Evolutionary conservation across 2,888 invertebrate genomes (phyloP), one percentile per base, ranked within the genome.

Genomic region (Hyppa rectilinea): DNA sequence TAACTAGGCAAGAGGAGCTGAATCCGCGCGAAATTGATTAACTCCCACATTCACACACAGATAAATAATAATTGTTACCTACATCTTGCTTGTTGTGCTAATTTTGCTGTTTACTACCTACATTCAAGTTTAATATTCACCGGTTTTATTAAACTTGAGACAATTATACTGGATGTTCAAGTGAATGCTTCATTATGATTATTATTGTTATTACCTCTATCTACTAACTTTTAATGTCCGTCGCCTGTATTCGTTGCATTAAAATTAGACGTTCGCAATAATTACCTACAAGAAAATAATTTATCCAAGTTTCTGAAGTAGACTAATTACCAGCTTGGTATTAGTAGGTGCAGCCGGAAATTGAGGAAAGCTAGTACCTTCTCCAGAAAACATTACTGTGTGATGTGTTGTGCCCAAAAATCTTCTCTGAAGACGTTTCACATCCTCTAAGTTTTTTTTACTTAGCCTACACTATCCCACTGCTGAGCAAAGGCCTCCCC

Each of bases 11-110:
- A 61, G 38, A 69, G 68, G 52, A 36, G 63, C 29, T 74, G 36
- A 70, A 71, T 77, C 60, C 36, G 71, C 67, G 80, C 64, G 72
- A 81, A 84, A 84, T 84, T 85, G 84, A 85, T 85, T 85, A 74
- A 75, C 56, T 67, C 73, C 61, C 60, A 65, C 80, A 80, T 78
- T 85, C 67, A 71, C n/a, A 68, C 45, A 49, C 69, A 63, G 31
- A 55, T 65, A 61, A 66, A 55, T 65, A 61, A 66, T 80, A 62
- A 80, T 75, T 65, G 72, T 65, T 61, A 75, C 45, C 50, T 55
- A 75, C 56, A 71, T 81, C 67, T 53, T 52, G n/a, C 29, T 31
- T 40, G 29, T 52, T 47, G 14, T 60, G 43, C 29, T 47, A 49
- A 20, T 75, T 80, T 58, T 47, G 5, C 68, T 43, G 38, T 23